phyloP scores from a whole-genome alignment of 2,797 vertebrate genomes.

The Diceros bicornis region DNA sequence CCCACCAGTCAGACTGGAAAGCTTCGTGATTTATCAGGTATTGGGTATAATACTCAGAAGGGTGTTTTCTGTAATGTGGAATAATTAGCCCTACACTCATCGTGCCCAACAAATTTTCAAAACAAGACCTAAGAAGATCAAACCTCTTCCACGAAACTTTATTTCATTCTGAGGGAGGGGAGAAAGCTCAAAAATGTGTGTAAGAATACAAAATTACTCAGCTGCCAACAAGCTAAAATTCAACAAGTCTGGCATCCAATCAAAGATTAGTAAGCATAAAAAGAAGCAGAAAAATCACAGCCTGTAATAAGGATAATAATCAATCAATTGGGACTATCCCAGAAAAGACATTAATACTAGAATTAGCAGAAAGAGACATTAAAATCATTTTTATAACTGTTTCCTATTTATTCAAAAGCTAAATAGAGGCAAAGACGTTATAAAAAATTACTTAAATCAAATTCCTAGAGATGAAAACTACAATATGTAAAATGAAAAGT shows the following conservation, averaged over 20 bases:
- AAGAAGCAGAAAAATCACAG: not conserved
- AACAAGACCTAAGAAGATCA: not conserved
- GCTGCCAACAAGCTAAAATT: not conserved
- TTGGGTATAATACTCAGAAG: too few relatives aligned
- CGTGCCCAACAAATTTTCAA: not conserved
- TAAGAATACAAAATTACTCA: not conserved
- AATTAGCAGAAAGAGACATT: not conserved
- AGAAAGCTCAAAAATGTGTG: not conserved
- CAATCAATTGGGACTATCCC: not conserved
- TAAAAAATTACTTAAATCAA: not conserved
- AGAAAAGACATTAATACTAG: not conserved
- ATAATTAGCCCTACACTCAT: too few relatives aligned
- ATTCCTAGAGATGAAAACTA: not conserved
- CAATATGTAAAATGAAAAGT: not conserved
- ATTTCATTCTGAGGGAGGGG: fast-evolving
- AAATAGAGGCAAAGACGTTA: not conserved
- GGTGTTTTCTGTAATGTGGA: fast-evolving
- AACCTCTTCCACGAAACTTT: not conserved
- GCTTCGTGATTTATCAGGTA: fast-evolving
- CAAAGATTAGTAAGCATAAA: not conserved
- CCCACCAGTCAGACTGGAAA: too few relatives aligned
- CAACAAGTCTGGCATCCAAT: not conserved
- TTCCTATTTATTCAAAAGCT: not conserved
- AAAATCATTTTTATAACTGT: not conserved
- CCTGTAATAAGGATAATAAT: not conserved